A percentile compares a stretch with the other conserved stretches of the same genome.
Evolutionary conservation across 2,113 vertebrate genomes (phyloP).

Genomic region (Phodopus roborovskii): DNA sequence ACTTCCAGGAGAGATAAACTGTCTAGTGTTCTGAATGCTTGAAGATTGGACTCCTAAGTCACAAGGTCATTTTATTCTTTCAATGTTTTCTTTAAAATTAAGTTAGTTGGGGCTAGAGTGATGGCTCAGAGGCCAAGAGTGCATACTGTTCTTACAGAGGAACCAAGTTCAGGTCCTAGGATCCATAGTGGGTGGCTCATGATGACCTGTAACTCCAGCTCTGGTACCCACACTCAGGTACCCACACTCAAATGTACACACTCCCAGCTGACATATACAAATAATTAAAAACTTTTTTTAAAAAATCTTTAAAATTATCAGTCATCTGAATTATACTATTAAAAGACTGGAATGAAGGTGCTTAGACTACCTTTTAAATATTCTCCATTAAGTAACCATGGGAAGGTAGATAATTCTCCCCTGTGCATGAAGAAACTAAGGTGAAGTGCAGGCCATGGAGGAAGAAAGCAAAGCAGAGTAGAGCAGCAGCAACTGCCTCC

Average conservation of each 20-base stretch:
- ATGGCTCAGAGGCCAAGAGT: not conserved
- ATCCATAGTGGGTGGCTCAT: not conserved
- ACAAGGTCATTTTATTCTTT: slow-evolving; percentile 30
- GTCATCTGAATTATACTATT: not conserved
- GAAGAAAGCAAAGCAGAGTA: not conserved
- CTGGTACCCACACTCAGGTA: not conserved
- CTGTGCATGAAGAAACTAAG: not conserved
- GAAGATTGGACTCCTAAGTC: not conserved
- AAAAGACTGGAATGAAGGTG: not conserved
- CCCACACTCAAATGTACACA: not conserved
- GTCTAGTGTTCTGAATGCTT: not conserved
- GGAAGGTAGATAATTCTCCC: not conserved
- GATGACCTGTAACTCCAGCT: not conserved
- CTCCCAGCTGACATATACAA: not conserved
- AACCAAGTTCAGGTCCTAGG: not conserved
- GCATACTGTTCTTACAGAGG: not conserved
- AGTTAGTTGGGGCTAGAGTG: not conserved
- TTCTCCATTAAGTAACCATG: not conserved
- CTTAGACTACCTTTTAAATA: not conserved
- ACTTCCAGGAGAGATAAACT: not conserved
- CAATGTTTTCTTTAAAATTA: not conserved
- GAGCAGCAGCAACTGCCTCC: not conserved
- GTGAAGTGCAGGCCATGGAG: not conserved
- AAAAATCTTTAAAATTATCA: not conserved
- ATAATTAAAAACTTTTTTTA: not conserved